phyloP scores from a whole-genome alignment of 35 echinoderm and acorn worm genomes.

The Amphiura filiformis region DNA sequence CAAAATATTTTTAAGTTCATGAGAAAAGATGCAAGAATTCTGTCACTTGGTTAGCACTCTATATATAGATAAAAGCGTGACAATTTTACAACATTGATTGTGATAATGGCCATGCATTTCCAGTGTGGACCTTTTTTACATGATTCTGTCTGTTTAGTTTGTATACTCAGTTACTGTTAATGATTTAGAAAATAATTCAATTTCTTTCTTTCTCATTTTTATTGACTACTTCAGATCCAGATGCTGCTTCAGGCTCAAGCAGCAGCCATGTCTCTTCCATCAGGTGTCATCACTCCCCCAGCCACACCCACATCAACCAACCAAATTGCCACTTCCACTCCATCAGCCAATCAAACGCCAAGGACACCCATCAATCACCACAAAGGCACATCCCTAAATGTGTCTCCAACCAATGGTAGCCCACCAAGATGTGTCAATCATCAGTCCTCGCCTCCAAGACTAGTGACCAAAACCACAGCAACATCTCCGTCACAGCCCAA shows the following conservation, averaged over 20 bases:
- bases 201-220: too few relatives aligned
- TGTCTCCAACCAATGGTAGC: background rate
- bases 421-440: background rate
- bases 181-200: too few relatives aligned
- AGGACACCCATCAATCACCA: background rate
- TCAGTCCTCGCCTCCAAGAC: background rate
- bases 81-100: too few relatives aligned
- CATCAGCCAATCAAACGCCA: background rate
- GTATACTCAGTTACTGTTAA: too few relatives aligned
- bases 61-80: too few relatives aligned
- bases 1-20: too few relatives aligned
- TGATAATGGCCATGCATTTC: too few relatives aligned
- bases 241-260: conserved; percentile 53
- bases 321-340: too few relatives aligned
- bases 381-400: background rate
- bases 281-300: conserved; percentile 59
- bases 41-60: too few relatives aligned
- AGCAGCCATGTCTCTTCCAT: conserved; percentile 19
- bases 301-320: conserved; percentile 42
- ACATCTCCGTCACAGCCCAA: background rate
- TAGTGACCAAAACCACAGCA: background rate
- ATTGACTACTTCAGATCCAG: conserved; percentile 66
- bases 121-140: too few relatives aligned
- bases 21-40: too few relatives aligned
- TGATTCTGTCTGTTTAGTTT: too few relatives aligned